phyloP scores from a whole-genome alignment of 2,888 invertebrate species.

The Harmothoe impar region DNA sequence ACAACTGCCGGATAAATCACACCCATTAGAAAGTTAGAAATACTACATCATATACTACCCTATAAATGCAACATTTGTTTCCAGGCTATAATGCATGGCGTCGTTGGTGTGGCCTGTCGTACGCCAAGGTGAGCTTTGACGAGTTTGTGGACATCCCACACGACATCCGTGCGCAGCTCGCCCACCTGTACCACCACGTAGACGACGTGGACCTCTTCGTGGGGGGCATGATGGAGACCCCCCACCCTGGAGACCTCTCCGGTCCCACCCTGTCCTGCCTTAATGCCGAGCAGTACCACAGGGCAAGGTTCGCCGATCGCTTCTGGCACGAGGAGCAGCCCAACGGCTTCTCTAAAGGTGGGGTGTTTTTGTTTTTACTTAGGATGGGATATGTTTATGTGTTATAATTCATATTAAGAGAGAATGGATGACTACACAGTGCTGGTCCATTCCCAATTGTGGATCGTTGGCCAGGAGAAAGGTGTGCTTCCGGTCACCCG shows the following conservation, averaged over 20 bases:
- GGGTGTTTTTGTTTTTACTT: too few relatives aligned
- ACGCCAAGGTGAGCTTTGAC: background rate
- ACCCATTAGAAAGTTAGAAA: too few relatives aligned
- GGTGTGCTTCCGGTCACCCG: too few relatives aligned
- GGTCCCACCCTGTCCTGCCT: background rate
- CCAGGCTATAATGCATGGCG: background rate
- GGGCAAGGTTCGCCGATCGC: background rate
- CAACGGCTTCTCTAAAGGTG: background rate
- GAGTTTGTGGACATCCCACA: background rate
- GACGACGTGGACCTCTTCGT: slow-evolving; percentile 36
- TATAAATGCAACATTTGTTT: too few relatives aligned
- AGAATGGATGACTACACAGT: too few relatives aligned
- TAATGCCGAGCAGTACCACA: background rate
- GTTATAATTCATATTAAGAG: too few relatives aligned
- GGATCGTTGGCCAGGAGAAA: too few relatives aligned
- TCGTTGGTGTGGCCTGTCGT: background rate
- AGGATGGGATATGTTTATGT: too few relatives aligned
- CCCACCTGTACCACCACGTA: background rate
- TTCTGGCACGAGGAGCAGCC: background rate
- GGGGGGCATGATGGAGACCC: slow-evolving; percentile 20
- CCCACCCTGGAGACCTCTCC: background rate
- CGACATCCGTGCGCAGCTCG: background rate
- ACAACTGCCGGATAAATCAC: too few relatives aligned
- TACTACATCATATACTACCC: too few relatives aligned
- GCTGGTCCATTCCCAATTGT: too few relatives aligned